phyloP scores from a whole-genome alignment of 2,888 invertebrate genomes.

The Nebria salina region DNA sequence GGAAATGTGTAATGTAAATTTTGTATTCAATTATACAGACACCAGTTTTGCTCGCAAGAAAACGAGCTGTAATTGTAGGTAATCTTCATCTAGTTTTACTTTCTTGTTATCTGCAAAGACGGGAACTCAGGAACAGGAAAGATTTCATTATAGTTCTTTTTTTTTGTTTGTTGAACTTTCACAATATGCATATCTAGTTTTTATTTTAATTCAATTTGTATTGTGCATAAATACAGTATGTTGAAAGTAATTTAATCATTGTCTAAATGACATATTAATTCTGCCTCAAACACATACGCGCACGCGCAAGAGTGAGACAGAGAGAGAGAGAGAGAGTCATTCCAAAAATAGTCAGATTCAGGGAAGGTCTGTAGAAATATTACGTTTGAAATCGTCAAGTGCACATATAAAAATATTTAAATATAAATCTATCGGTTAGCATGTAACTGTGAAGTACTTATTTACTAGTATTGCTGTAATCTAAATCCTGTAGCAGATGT shows the following conservation, averaged over 20 bases:
- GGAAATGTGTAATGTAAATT: neutral
- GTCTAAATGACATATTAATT: neutral
- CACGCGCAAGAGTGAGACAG: no score
- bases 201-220: neutral
- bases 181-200: neutral
- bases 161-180: neutral
- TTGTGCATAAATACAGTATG: neutral
- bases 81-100: neutral
- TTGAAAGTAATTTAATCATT: neutral
- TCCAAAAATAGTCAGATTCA: no score
- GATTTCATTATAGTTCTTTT: neutral
- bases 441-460: no score
- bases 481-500: no score
- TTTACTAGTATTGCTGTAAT: no score
- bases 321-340: no score
- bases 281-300: no score
- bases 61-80: neutral
- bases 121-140: neutral
- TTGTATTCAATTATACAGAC: neutral
- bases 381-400: no score
- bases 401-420: no score
- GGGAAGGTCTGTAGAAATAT: no score
- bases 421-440: no score
- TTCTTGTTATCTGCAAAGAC: neutral
- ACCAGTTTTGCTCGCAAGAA: neutral